phyloP scores from a whole-genome alignment of 2,888 invertebrate species.

The Drosophila neutralis region DNA sequence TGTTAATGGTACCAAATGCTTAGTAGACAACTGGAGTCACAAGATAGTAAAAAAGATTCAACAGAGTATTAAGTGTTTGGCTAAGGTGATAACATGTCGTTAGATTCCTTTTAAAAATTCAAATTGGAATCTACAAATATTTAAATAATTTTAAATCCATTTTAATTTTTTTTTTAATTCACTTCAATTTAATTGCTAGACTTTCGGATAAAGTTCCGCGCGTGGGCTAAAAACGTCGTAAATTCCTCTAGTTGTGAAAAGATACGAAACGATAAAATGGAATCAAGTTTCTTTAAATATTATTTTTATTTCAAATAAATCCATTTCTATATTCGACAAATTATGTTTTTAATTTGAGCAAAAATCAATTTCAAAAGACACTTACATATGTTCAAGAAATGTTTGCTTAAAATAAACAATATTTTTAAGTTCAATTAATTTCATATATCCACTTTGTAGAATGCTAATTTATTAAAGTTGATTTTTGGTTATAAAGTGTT shows the following conservation, averaged over 20 bases:
- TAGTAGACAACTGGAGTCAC: conserved; percentile 50
- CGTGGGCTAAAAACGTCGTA: background rate
- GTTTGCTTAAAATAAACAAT: background rate
- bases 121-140: background rate
- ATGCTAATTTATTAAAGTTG: background rate
- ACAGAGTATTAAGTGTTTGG: conserved; percentile 13
- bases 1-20: conserved; percentile 44
- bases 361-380: background rate
- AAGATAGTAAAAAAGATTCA: conserved; percentile 28
- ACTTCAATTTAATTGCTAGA: background rate
- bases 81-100: conserved; percentile 10
- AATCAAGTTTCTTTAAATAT: background rate
- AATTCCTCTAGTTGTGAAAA: background rate
- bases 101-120: background rate
- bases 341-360: background rate
- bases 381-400: background rate
- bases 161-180: background rate
- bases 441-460: background rate
- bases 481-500: background rate
- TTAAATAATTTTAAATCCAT: background rate
- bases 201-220: background rate
- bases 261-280: background rate
- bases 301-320: background rate
- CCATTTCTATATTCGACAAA: background rate
- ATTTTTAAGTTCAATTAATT: background rate